These are phyloP conservation scores for Cataglyphis rosenhaueri DNA, from an alignment of 2,888 invertebrate species.

Conservation along the genomic window DNA sequence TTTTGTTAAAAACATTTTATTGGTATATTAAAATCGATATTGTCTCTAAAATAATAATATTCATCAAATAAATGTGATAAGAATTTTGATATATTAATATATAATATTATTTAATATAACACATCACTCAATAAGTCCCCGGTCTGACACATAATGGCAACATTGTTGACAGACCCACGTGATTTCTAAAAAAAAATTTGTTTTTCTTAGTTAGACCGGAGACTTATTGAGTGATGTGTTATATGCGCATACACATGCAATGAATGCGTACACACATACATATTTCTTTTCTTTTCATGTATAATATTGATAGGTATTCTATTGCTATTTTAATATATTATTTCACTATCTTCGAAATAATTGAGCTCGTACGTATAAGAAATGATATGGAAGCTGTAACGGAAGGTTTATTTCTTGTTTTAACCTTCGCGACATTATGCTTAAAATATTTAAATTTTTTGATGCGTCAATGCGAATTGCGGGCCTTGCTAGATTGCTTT, in stretches of 20 bases:
- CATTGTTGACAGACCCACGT: too few relatives aligned
- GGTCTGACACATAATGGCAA: too few relatives aligned
- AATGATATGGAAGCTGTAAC: slow-evolving; percentile 72
- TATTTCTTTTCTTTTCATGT: not conserved
- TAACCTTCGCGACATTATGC: slow-evolving; percentile 62
- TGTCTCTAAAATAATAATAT: not conserved
- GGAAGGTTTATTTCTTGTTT: slow-evolving; percentile 72
- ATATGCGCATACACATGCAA: not conserved
- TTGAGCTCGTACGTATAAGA: slow-evolving; percentile 67
- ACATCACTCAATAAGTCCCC: too few relatives aligned
- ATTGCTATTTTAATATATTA: slow-evolving; percentile 59
- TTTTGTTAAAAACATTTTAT: not conserved
- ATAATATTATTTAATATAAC: not conserved
- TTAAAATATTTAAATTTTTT: slow-evolving; percentile 56
- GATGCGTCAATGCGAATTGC: slow-evolving; percentile 33
- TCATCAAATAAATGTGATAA: not conserved
- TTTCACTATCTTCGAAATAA: slow-evolving; percentile 71
- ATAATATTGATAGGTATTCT: slow-evolving; percentile 28
- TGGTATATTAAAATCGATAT: not conserved
- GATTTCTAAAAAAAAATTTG: too few relatives aligned
- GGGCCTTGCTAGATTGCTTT: slow-evolving; percentile 35
- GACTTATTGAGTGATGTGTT: too few relatives aligned
- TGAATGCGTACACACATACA: not conserved
- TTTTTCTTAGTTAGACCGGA: too few relatives aligned
- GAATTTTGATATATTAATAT: not conserved